Conservation (phyloP, 2,797 vertebrate genomes). For the Schizopygopsis pylzovi region DNA sequence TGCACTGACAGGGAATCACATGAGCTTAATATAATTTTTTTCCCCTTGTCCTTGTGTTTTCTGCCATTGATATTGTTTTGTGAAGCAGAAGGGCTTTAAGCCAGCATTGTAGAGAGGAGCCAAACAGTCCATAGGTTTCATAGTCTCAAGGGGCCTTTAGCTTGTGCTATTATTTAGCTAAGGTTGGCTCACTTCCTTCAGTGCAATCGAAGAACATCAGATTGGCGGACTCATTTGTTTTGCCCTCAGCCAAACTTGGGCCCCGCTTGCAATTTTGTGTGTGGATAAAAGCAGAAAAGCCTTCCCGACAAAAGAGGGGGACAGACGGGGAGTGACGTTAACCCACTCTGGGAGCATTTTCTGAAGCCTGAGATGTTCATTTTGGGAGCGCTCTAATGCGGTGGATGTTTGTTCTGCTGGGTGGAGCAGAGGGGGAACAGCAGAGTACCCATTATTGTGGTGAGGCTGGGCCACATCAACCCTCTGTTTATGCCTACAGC, state of each 20-base stretch:
- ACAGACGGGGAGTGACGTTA: conserved; percentile 1
- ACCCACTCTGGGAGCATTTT: conserved; percentile 37
- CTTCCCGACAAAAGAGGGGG: conserved; percentile 46
- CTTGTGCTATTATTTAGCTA: conserved; percentile 33
- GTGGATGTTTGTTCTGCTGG: conserved; percentile 50
- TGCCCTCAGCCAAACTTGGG: conserved; percentile 30
- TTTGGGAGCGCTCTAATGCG: conserved; percentile 63
- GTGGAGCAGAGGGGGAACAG: conserved; percentile 44
- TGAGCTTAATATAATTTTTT: conserved; percentile 60
- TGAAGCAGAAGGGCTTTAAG: conserved; percentile 31
- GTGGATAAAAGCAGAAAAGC: conserved; percentile 25
- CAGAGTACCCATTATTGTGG: conserved; percentile 70
- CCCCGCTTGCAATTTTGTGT: conserved; percentile 9
- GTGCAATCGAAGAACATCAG: conserved; percentile 19
- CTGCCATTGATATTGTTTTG: conserved; percentile 29
- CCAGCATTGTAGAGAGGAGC: conserved; percentile 22
- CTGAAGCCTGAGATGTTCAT: conserved; percentile 51
- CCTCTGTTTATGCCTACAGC: conserved; percentile 66
- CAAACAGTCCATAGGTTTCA: conserved; percentile 19
- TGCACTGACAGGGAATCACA: conserved; percentile 59
- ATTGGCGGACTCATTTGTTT: conserved; percentile 37
- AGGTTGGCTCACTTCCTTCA: conserved; percentile 30
- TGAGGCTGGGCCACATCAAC: conserved; percentile 68
- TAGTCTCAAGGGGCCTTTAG: conserved; percentile 25
- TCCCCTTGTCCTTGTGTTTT: conserved; percentile 2